phyloP scores from a whole-genome alignment of 2,113 vertebrate species.

The Diadophis punctatus region DNA sequence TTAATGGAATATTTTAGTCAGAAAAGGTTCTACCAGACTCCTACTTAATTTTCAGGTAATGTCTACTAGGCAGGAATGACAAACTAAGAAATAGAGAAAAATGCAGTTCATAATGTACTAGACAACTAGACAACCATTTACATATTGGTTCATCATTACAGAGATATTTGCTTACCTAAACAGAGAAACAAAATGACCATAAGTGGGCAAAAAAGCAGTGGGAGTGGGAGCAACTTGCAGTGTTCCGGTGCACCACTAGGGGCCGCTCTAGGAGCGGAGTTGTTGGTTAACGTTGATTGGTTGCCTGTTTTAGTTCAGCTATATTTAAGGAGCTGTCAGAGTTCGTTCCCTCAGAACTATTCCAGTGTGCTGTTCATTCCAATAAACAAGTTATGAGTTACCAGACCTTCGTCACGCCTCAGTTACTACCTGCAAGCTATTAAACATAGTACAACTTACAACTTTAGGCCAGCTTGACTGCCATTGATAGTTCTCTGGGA shows the following conservation, averaged over 20 bases:
- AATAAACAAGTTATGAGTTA: too few species aligned
- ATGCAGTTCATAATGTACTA: background rate
- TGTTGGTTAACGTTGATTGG: too few species aligned
- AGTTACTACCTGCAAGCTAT: too few species aligned
- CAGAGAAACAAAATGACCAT: background rate
- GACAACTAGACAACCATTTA: background rate
- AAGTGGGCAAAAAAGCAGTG: too few species aligned
- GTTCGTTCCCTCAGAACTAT: too few species aligned
- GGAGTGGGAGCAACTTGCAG: too few species aligned
- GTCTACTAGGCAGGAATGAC: background rate
- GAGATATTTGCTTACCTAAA: background rate
- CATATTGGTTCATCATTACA: background rate
- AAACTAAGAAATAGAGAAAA: background rate
- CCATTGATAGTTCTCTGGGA: background rate
- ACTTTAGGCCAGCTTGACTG: background rate
- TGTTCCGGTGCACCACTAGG: too few species aligned
- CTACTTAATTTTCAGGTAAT: slow-evolving; percentile 17
- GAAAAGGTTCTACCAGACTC: background rate
- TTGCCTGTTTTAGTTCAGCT: too few species aligned
- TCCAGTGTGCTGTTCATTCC: too few species aligned
- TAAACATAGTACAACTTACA: background rate
- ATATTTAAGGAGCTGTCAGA: too few species aligned
- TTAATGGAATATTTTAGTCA: background rate
- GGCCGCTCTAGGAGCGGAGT: too few species aligned
- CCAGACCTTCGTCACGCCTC: too few species aligned